phyloP scores from a whole-genome alignment of 2,888 invertebrate species.

The Antheraea assamensis region DNA sequence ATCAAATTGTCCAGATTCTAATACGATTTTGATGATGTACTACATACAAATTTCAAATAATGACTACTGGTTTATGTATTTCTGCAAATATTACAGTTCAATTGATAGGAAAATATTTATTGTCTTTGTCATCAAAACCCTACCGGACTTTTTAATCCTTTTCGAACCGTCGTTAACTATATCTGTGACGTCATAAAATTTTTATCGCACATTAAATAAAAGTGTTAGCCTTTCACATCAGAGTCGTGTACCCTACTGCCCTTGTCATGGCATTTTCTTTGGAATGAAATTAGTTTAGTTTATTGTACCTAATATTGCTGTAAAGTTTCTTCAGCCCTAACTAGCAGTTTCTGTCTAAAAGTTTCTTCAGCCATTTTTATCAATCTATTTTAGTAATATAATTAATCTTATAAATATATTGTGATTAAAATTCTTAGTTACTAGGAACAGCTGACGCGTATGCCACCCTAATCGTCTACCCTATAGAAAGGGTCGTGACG shows the following conservation, averaged over 20 bases:
- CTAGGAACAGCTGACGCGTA: too few species aligned
- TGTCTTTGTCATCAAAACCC: neutral
- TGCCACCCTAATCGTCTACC: too few species aligned
- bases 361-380: neutral
- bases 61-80: neutral
- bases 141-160: neutral
- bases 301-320: neutral
- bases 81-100: neutral
- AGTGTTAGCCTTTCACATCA: slow-evolving; percentile 11
- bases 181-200: slow-evolving; percentile 15
- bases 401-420: too few species aligned
- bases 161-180: slow-evolving; percentile 9
- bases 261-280: neutral
- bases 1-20: neutral
- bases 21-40: neutral
- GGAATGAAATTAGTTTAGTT: neutral
- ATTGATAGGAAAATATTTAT: neutral
- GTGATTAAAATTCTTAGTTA: too few species aligned
- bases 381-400: neutral
- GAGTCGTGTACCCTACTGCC: neutral
- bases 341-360: neutral
- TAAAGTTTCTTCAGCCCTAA: neutral
- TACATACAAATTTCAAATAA: neutral
- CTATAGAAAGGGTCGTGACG: too few species aligned
- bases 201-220: slow-evolving; percentile 12